Evolutionary conservation across 1,140 invertebrate genomes (phyloP).

Genomic region (Lepidostoma basale): DNA sequence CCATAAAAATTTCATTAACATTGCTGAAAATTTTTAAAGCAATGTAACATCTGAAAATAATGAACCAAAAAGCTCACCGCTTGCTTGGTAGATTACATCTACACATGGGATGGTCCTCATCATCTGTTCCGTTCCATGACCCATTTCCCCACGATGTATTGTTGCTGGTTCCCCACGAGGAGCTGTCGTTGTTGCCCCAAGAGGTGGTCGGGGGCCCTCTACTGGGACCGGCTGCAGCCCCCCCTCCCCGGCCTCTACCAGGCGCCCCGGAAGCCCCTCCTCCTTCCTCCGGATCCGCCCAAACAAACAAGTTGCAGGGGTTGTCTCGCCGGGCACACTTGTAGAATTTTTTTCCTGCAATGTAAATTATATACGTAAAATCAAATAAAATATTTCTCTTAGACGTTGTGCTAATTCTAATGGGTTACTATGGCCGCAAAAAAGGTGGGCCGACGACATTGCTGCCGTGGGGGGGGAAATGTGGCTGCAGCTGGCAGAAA

Average conservation of each 20-base stretch:
- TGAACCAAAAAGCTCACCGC: conserved; percentile 49
- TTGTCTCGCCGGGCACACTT: too few species aligned
- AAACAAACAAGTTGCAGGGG: not conserved
- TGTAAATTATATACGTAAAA: too few species aligned
- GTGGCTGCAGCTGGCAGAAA: too few species aligned
- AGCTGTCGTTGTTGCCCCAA: conserved; percentile 3
- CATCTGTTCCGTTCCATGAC: conserved; percentile 25
- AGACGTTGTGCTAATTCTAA: conserved; percentile 20
- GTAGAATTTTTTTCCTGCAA: too few species aligned
- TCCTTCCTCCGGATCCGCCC: not conserved
- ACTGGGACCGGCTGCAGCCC: conserved; percentile 36
- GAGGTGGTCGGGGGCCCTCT: conserved; percentile 4
- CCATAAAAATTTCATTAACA: too few species aligned
- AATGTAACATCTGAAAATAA: not conserved
- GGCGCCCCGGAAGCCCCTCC: not conserved
- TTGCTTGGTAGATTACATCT: conserved; percentile 52
- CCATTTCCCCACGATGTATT: not conserved
- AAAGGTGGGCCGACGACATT: too few species aligned
- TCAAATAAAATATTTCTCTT: too few species aligned
- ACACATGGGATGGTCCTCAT: conserved; percentile 49
- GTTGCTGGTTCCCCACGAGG: not conserved
- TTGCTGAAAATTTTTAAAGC: too few species aligned
- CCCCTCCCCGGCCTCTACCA: conserved; percentile 39
- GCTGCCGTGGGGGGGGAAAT: too few species aligned
- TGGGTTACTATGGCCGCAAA: too few species aligned